Evolutionary conservation across 2,888 invertebrate species (phyloP).

Genomic region (Agrilus mali): DNA sequence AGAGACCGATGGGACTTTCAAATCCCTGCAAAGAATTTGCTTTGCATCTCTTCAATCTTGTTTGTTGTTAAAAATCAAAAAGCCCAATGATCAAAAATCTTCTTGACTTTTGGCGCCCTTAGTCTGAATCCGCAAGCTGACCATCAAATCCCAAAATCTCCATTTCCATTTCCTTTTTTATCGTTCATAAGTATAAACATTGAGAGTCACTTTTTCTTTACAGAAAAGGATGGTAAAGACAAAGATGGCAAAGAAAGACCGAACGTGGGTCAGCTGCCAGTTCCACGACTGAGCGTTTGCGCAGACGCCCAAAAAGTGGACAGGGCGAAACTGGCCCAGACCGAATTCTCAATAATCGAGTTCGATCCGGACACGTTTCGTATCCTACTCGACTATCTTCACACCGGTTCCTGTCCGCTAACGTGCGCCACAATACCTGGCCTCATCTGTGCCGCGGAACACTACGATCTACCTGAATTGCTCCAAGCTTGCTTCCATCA

Average conservation of each 20-base stretch:
- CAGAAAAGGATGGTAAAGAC: slow-evolving; percentile 71
- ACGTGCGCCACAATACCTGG: slow-evolving; percentile 89
- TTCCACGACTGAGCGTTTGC: slow-evolving; percentile 81
- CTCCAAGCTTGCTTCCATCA: slow-evolving; percentile 92
- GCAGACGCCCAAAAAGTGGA: slow-evolving; percentile 92
- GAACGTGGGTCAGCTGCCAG: slow-evolving; percentile 59
- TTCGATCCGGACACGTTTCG: slow-evolving; percentile 91
- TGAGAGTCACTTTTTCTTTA: slow-evolving; percentile 18
- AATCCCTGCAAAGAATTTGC: neutral
- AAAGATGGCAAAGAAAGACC: slow-evolving; percentile 68
- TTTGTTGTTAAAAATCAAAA: too few relatives aligned
- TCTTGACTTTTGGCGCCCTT: too few relatives aligned
- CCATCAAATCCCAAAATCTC: too few relatives aligned
- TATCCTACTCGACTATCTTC: slow-evolving; percentile 79
- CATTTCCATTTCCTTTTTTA: too few relatives aligned
- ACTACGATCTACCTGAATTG: slow-evolving; percentile 84
- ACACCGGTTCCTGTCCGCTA: slow-evolving; percentile 83
- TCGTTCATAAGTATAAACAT: too few relatives aligned
- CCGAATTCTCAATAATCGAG: slow-evolving; percentile 91
- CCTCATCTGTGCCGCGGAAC: slow-evolving; percentile 86
- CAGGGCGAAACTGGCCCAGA: slow-evolving; percentile 80
- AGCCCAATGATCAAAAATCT: too few relatives aligned
- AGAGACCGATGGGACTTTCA: too few relatives aligned
- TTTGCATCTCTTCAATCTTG: slow-evolving; percentile 7
- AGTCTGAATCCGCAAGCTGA: too few relatives aligned